A percentile compares a stretch with the other conserved stretches of the same genome.
These are phyloP conservation scores for Mylabris sibirica DNA, from an alignment of 2,888 invertebrate genomes.

Conservation along the genomic window DNA sequence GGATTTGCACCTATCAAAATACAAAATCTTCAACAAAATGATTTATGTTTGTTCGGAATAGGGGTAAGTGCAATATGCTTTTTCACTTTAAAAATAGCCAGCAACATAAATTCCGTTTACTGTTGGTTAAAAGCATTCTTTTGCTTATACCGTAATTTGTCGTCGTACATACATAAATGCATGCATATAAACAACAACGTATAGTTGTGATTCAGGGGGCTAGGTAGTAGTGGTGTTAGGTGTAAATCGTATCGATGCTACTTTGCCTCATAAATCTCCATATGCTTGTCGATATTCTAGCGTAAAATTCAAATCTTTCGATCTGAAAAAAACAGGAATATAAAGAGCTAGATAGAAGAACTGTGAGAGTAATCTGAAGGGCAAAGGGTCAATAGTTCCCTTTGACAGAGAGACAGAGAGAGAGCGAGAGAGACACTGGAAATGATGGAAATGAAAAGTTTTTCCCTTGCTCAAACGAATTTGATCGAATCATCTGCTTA, in stretches of 20 bases:
- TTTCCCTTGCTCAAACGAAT: neutral
- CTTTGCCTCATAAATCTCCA: constrained; percentile 10
- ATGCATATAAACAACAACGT: constrained; percentile 9
- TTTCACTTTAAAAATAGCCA: constrained; percentile 12
- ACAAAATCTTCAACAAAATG: neutral
- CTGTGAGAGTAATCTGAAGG: neutral
- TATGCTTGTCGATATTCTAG: constrained; percentile 12
- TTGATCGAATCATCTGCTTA: neutral
- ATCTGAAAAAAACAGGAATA: neutral
- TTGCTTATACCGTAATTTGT: constrained; percentile 25
- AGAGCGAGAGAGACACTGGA: too few species aligned
- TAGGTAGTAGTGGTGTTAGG: too few species aligned
- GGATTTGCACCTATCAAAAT: neutral
- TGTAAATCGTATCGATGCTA: neutral
- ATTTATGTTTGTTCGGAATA: neutral
- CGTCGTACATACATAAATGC: constrained; percentile 14
- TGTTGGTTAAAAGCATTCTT: constrained; percentile 22
- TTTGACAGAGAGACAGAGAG: neutral
- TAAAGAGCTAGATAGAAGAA: neutral
- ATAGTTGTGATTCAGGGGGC: constrained; percentile 11
- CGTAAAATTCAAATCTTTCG: neutral
- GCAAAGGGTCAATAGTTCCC: neutral
- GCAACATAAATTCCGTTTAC: constrained; percentile 24
- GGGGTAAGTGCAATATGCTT: constrained; percentile 7
- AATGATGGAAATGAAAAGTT: constrained; percentile 4